These are phyloP conservation scores for Lagocephalus sceleratus DNA, from an alignment of 2,797 vertebrate species.

Conservation along the genomic window DNA sequence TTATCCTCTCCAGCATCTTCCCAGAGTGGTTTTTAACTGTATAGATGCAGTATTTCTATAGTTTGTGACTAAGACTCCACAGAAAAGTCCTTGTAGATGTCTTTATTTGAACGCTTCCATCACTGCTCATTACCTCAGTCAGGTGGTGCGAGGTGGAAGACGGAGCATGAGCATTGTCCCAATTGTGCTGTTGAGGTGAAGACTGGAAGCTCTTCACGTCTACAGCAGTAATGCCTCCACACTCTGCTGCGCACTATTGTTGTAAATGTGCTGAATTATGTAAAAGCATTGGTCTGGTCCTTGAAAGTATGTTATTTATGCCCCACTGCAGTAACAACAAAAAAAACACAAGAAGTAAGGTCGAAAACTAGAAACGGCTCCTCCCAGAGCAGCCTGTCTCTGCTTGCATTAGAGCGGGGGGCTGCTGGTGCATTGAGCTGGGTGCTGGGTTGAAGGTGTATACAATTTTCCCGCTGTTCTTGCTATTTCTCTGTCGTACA, in stretches of 20 bases:
- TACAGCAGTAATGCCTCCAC: no score
- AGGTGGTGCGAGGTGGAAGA: no score
- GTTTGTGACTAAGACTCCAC: no score
- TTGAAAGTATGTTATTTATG: background rate
- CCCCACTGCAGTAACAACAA: background rate
- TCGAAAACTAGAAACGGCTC: background rate
- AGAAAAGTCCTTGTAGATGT: no score
- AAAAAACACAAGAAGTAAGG: background rate
- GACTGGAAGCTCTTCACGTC: no score
- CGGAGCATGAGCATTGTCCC: no score
- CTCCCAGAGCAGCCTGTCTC: background rate
- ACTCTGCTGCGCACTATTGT: no score
- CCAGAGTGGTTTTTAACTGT: background rate
- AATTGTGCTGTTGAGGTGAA: no score
- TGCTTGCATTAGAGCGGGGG: background rate
- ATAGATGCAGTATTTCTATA: no score
- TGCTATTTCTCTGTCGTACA: background rate
- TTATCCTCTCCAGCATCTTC: background rate
- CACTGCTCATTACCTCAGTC: no score
- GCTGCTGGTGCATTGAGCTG: background rate
- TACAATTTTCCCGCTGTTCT: slow-evolving; percentile 1
- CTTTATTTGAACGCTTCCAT: no score
- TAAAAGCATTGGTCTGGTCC: background rate
- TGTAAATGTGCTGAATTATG: background rate
- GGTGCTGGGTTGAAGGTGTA: background rate